Evolutionary conservation across 1,140 invertebrate genomes (phyloP).

Genomic region (Sarcophaga bullata): DNA sequence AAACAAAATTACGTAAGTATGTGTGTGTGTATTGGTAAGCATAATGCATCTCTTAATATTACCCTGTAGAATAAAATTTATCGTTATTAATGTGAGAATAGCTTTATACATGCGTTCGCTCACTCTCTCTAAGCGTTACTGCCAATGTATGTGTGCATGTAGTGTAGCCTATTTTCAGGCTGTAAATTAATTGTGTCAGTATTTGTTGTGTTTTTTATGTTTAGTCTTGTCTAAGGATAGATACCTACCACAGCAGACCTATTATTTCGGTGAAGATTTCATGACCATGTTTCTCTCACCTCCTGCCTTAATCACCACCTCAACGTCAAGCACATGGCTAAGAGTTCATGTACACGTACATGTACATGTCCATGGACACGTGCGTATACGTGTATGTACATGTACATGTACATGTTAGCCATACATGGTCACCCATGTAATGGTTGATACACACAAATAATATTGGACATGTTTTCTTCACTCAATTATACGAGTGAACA

Average conservation of each 20-base stretch:
- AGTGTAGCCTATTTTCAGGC: no score
- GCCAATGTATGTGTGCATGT: no score
- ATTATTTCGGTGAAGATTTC: conserved; percentile 1
- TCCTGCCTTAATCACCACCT: background rate
- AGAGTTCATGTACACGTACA: background rate
- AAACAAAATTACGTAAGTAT: no score
- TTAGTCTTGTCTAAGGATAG: background rate
- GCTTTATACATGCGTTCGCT: background rate
- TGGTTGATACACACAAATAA: no score
- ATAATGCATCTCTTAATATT: conserved; percentile 11
- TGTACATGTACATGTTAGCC: no score
- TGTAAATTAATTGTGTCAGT: background rate
- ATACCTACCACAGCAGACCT: conserved; percentile 20
- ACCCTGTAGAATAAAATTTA: background rate
- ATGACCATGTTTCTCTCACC: background rate
- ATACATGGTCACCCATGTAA: no score
- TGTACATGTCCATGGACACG: background rate
- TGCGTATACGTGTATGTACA: background rate
- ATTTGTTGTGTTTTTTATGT: background rate
- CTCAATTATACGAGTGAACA: no score
- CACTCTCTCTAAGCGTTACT: no score
- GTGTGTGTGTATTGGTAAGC: background rate
- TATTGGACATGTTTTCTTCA: no score
- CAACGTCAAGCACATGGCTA: background rate
- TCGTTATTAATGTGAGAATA: conserved; percentile 10